These are phyloP conservation scores for Dorcus hopei DNA, from an alignment of 2,888 invertebrate genomes.

Conservation along the genomic window DNA sequence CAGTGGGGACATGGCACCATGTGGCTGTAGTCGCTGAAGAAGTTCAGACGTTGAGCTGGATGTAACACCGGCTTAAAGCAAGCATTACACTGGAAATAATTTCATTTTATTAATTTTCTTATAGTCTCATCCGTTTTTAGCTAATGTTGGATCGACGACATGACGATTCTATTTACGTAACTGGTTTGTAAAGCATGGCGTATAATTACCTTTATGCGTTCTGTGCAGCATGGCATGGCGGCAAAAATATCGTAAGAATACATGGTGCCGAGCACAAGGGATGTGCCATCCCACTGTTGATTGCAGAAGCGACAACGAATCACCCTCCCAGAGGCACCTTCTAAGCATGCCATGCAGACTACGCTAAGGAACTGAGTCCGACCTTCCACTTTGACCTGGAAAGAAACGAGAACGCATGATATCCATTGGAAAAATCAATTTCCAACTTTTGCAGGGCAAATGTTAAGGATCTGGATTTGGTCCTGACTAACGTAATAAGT, in stretches of 20 bases:
- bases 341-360: constrained; percentile 92
- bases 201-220: constrained; percentile 76
- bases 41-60: constrained; percentile 82
- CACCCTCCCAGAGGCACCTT: constrained; percentile 72
- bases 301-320: constrained; percentile 83
- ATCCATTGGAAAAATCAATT: background rate
- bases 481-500: background rate
- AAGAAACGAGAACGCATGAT: constrained; percentile 21
- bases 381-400: constrained; percentile 86
- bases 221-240: constrained; percentile 93
- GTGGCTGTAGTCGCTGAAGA: constrained; percentile 94
- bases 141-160: too few relatives aligned
- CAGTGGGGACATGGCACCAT: constrained; percentile 90
- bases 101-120: too few relatives aligned
- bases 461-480: too few relatives aligned
- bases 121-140: too few relatives aligned
- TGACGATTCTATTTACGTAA: too few relatives aligned
- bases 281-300: constrained; percentile 88
- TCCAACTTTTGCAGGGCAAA: background rate
- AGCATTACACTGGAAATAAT: constrained; percentile 76
- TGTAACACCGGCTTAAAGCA: constrained; percentile 87
- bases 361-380: constrained; percentile 87
- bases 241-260: constrained; percentile 98
- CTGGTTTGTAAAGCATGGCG: background rate
- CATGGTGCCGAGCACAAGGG: constrained; percentile 93